phyloP scores from a whole-genome alignment of 2,888 invertebrate species.

The Clusia tigrina region DNA sequence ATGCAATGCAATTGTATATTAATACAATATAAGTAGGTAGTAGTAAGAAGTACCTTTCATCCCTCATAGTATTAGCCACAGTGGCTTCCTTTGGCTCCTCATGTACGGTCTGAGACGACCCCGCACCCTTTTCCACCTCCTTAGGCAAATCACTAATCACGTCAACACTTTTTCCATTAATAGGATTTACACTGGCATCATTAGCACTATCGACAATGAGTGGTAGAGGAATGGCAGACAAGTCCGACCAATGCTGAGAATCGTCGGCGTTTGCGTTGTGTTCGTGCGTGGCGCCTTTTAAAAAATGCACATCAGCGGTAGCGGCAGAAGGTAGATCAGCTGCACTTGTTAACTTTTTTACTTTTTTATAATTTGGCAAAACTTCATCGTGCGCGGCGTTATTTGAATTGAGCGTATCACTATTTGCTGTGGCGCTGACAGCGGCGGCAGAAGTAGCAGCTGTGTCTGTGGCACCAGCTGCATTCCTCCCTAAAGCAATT shows the following conservation, averaged over 20 bases:
- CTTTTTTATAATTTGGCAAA: slow-evolving; percentile 40
- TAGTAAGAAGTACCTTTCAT: background rate
- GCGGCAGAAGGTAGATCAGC: background rate
- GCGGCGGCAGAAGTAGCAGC: background rate
- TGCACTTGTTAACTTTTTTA: slow-evolving; percentile 31
- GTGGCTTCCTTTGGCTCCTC: background rate
- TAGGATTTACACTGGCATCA: slow-evolving; percentile 8
- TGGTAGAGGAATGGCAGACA: background rate
- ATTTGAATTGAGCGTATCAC: slow-evolving; percentile 13
- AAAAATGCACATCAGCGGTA: background rate
- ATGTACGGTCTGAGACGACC: background rate
- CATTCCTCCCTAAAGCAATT: no score
- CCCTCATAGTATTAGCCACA: background rate
- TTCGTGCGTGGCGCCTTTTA: no score
- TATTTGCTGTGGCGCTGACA: background rate
- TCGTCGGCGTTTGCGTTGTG: no score
- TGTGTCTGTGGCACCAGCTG: background rate
- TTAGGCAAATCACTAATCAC: slow-evolving; percentile 7
- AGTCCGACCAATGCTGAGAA: no score
- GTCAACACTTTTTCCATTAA: slow-evolving; percentile 4
- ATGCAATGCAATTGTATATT: no score
- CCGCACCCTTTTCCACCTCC: slow-evolving; percentile 4
- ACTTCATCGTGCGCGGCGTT: slow-evolving; percentile 29
- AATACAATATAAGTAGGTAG: no score
- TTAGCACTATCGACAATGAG: background rate